Base-by-base conservation (phyloP, 2,797 vertebrate species). In the Sebastes trivittatus region DNA sequence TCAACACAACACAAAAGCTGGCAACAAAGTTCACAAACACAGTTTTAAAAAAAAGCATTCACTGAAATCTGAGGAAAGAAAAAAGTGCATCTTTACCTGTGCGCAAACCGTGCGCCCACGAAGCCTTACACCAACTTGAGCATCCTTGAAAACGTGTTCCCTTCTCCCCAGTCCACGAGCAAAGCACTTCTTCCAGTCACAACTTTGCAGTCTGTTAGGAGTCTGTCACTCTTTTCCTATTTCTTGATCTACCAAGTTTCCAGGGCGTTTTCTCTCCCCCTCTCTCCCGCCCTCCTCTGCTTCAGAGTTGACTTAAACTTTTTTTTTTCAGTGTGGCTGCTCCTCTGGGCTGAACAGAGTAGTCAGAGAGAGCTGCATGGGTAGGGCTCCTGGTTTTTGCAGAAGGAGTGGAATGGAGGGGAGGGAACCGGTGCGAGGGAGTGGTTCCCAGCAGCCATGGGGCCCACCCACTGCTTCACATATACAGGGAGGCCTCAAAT, bases 301-400 rank as follows among this genome's bases (percentile, higher is more conserved):
- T 88, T 73, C 36, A 55, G 70, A 86, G 92, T 93, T 91, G 88
- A 88, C 87, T 86, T 92, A 73, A 83, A 88, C 84, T 88, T 90
- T 88, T 87, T 90, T 88, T 90, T 88, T 84, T 81, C 83, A 90
- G 87, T 91, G 91, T 86, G 80, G 90, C 93, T 94, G 93, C 93
- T 94, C 86, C 84, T 95, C 94, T 90, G 87, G 93, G 93, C 94
- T 95, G 92, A 93, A 90, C 91, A 95, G 93, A 96, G 95, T 96
- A 95, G 92, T 90, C 87, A 89, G 86, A 82, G 81, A 74, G 89
- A 87, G 81, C 72, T 88, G 63, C 63, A 27, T 65, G 93, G 90
- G 93, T 92, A 91, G 88, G 91, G 92, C 92, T 95, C 93, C 94
- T 96, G 91, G 81, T 88, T 91, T 89, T 91, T 89, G 81, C 88